Base-by-base conservation (phyloP, 1,140 invertebrate genomes). In the Musca domestica region DNA sequence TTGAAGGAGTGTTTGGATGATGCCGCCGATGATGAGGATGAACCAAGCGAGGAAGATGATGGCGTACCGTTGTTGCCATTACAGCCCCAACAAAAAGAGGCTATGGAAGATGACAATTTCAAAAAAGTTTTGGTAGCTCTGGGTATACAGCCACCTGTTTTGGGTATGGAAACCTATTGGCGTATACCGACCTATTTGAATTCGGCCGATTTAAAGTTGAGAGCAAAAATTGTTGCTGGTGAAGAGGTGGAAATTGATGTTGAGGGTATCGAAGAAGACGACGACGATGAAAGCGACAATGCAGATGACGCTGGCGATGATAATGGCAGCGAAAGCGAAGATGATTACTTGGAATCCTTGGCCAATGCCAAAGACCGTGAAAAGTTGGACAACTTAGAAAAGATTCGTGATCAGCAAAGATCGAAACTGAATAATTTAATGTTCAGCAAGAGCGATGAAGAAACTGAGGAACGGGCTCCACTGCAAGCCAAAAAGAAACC, bases 1-100 rank as follows among this genome's bases (percentile, higher is more conserved):
- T 71, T 89, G 23, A 84, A 83, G 73, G 87, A 89, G 75, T 85
- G 85, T 69, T 75, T 89, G 41, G 81, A 85, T 64, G 88, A 89
- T 68, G 84, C 84, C 66, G 78, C 87, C 69, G 87, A 88, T 69
- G 87, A 89, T 72, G 76, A 80, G 15, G 87, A 88, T 51, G 85
- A 86, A 56, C 84, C 86, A 70, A 66, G 47, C 2, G 78, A 77
- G 51, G 81, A 82, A 58, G 81, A 79, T 41, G 85, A 87, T 69
- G 86, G 84, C 22, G 82, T 88, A 56, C 87, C 88, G 15, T 74
- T 89, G 63, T 82, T 89, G 46, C 87, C 88, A 0, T 71, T 88
- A 68, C 81, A 84, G 71, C 83, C 85, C 66, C 75, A 83, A 69
- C 82, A 84, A 67, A 83, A 83, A 63, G 75, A 83, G 19, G 87